Conservation (phyloP, 2,113 vertebrate genomes). For the Hyla sarda region DNA sequence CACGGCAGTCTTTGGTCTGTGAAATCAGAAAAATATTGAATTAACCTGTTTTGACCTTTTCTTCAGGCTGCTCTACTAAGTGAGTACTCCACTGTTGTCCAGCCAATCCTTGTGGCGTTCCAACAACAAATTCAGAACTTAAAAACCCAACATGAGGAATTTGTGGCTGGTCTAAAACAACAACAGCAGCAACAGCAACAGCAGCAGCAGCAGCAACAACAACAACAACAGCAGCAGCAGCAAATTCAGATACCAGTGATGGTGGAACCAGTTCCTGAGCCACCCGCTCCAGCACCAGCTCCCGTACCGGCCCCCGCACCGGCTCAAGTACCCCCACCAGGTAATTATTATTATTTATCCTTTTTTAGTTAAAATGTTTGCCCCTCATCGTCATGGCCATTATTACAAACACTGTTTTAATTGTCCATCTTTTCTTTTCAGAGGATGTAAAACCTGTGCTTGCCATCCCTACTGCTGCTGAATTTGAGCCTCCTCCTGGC, state of each 20-base stretch:
- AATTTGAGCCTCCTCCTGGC: conserved; percentile 80
- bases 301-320: conserved; percentile 66
- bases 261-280: conserved; percentile 70
- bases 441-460: conserved; percentile 90
- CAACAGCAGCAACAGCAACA: conserved; percentile 69
- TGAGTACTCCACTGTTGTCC: conserved; percentile 87
- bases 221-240: conserved; percentile 74
- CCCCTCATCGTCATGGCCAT: neutral
- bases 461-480: conserved; percentile 77
- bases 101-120: conserved; percentile 92
- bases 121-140: conserved; percentile 95
- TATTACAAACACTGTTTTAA: neutral
- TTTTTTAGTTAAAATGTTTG: no score
- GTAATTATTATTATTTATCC: neutral
- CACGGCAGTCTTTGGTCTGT: neutral
- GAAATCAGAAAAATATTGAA: neutral
- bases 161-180: conserved; percentile 85
- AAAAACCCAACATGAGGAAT: conserved; percentile 93
- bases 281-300: conserved; percentile 66
- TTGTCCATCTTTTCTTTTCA: conserved; percentile 47
- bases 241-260: conserved; percentile 70
- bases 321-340: conserved; percentile 63
- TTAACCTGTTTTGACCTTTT: neutral
- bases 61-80: conserved; percentile 89
- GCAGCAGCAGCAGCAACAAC: conserved; percentile 70